Percentiles rank a stretch among this genome's conserved stretches.
Evolutionary conservation across 2,113 vertebrate species (phyloP).

Genomic region (Tylochromis polylepis): DNA sequence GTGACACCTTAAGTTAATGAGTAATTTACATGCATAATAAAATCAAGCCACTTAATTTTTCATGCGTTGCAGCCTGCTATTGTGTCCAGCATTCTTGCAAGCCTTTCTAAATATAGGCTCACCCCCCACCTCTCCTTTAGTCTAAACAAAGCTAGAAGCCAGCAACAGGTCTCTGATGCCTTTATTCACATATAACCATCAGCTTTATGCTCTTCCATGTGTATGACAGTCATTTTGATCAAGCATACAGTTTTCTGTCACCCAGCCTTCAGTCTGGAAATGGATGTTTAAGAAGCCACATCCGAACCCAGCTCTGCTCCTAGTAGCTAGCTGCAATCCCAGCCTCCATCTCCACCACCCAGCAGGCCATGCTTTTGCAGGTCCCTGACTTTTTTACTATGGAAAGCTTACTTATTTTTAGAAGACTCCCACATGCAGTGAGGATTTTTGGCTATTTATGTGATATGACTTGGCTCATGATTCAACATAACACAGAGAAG

Average conservation of each 20-base stretch:
- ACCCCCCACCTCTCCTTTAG: neutral
- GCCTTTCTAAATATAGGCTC: neutral
- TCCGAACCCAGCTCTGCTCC: neutral
- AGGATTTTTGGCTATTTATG: conserved; percentile 1
- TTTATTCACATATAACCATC: neutral
- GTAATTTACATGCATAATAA: neutral
- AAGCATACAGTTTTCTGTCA: neutral
- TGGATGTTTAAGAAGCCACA: neutral
- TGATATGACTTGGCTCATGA: neutral
- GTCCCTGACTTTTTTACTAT: neutral
- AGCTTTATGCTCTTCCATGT: neutral
- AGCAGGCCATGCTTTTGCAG: neutral
- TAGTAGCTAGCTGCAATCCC: neutral
- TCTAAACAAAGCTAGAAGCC: neutral
- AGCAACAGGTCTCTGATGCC: neutral
- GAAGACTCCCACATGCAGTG: conserved; percentile 10
- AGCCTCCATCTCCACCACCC: neutral
- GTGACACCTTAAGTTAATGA: neutral
- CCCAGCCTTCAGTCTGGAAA: neutral
- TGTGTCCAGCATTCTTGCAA: neutral
- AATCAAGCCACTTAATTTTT: neutral
- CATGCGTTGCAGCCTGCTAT: too few relatives aligned
- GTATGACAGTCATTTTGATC: neutral
- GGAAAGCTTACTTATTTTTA: conserved; percentile 5
- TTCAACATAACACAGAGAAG: neutral